phyloP scores from a whole-genome alignment of 2,888 invertebrate genomes.

The Congeria kusceri region DNA sequence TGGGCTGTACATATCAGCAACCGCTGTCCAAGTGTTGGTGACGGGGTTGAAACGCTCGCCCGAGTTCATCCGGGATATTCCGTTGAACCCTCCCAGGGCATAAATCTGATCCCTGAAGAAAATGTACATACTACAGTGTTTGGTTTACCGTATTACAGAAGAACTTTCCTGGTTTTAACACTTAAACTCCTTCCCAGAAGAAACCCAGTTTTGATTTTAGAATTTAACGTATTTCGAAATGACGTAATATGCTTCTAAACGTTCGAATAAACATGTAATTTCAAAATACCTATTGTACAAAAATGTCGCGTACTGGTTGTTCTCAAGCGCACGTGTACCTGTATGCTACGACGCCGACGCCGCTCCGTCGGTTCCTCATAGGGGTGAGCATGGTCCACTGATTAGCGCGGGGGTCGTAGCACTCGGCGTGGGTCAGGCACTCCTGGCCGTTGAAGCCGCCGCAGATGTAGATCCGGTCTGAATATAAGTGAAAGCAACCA shows the following conservation, averaged over 20 bases:
- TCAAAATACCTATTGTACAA: no score
- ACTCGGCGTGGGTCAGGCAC: conserved; percentile 84
- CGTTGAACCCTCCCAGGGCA: conserved; percentile 94
- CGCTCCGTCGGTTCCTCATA: conserved; percentile 95
- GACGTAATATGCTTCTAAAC: no score
- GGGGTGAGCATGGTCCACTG: conserved; percentile 86
- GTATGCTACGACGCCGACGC: conserved; percentile 95
- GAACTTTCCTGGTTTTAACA: no score
- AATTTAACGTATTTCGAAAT: no score
- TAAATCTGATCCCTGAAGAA: conserved; percentile 90
- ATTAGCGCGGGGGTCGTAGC: conserved; percentile 81
- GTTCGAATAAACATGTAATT: no score
- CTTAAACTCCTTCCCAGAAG: no score
- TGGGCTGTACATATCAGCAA: conserved; percentile 85
- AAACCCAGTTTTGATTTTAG: no score
- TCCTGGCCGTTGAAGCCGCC: conserved; percentile 86
- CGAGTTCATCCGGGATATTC: conserved; percentile 94
- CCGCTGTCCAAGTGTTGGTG: conserved; percentile 88
- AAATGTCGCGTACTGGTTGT: no score
- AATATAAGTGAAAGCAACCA: no score
- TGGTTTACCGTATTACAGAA: no score
- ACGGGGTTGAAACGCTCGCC: conserved; percentile 89
- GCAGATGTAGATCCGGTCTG: conserved; percentile 84
- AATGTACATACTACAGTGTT: no score
- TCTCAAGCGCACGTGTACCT: no score